phyloP scores from a whole-genome alignment of 2,797 vertebrate genomes.

The Gephyroberyx darwinii region DNA sequence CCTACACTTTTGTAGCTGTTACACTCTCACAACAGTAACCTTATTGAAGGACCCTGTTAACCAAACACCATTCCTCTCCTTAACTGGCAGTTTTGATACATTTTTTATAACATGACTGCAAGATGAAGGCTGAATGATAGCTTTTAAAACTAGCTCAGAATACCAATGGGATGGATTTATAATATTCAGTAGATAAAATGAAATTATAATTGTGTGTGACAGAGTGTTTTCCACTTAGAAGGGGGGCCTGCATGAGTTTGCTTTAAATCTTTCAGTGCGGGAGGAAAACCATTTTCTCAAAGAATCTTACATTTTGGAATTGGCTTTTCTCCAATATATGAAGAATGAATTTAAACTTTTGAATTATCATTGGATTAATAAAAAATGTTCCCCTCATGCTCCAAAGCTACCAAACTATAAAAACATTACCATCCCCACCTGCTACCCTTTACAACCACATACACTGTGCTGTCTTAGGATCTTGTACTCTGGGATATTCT shows the following conservation, averaged over 20 bases:
- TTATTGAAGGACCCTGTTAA: neutral
- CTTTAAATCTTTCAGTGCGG: conserved; percentile 39
- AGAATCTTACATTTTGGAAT: conserved; percentile 36
- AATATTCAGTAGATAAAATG: conserved; percentile 52
- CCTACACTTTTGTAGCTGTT: conserved; percentile 10
- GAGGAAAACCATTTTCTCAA: conserved; percentile 31
- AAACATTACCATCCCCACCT: no score
- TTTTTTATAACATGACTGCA: conserved; percentile 63
- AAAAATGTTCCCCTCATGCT: neutral
- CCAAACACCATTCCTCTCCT: conserved; percentile 20
- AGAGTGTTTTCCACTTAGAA: conserved; percentile 20
- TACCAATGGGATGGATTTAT: conserved; percentile 55
- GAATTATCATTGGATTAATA: neutral
- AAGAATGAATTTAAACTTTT: neutral
- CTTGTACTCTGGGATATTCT: neutral
- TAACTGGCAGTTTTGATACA: conserved; percentile 57
- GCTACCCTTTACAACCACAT: no score
- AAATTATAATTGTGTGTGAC: conserved; percentile 50
- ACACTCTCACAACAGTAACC: neutral
- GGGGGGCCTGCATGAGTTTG: conserved; percentile 20
- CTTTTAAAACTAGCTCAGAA: conserved; percentile 55
- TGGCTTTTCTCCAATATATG: conserved; percentile 30
- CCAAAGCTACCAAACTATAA: no score
- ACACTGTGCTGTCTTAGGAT: neutral
- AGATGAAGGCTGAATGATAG: conserved; percentile 61